Conservation (phyloP, 2,113 vertebrate species). For the Grantiella picta region DNA sequence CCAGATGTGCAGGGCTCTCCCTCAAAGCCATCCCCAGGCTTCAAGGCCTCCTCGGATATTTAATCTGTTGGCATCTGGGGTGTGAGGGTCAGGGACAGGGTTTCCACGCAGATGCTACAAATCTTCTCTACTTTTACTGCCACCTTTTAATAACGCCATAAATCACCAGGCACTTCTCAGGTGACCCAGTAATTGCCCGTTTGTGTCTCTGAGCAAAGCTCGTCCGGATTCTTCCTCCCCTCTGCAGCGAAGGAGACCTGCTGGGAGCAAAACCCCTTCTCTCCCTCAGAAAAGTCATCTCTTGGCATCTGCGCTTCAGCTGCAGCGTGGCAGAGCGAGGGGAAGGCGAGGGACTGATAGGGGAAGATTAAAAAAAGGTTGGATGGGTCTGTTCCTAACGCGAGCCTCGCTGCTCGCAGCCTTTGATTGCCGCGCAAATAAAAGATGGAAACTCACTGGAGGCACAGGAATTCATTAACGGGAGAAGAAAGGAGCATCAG, state of each 20-base stretch:
- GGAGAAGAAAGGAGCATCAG: constrained; percentile 60
- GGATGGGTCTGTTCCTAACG: constrained; percentile 25
- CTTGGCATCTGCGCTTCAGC: constrained; percentile 18
- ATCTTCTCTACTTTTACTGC: neutral
- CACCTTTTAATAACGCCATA: constrained; percentile 1
- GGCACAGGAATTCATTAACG: constrained; percentile 54
- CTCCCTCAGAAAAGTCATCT: neutral
- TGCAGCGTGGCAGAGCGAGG: neutral
- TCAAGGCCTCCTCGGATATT: neutral
- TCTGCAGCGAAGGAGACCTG: neutral
- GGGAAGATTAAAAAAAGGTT: constrained; percentile 2
- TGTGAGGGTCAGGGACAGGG: neutral
- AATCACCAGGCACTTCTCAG: constrained; percentile 48
- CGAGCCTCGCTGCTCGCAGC: neutral
- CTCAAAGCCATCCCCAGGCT: neutral
- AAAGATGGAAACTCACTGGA: constrained; percentile 41
- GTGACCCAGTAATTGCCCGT: neutral
- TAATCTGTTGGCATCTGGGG: neutral
- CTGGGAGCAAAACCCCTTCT: neutral
- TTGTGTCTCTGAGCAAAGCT: neutral
- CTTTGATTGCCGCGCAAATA: constrained; percentile 35
- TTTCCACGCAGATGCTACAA: constrained; percentile 10
- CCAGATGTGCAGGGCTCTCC: constrained; percentile 49
- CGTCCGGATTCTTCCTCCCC: neutral
- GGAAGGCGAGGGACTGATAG: neutral